Percentiles rank a stretch among this genome's conserved stretches.
These are phyloP conservation scores for Furcifer pardalis DNA, from an alignment of 2,797 vertebrate species.

Conservation along the genomic window DNA sequence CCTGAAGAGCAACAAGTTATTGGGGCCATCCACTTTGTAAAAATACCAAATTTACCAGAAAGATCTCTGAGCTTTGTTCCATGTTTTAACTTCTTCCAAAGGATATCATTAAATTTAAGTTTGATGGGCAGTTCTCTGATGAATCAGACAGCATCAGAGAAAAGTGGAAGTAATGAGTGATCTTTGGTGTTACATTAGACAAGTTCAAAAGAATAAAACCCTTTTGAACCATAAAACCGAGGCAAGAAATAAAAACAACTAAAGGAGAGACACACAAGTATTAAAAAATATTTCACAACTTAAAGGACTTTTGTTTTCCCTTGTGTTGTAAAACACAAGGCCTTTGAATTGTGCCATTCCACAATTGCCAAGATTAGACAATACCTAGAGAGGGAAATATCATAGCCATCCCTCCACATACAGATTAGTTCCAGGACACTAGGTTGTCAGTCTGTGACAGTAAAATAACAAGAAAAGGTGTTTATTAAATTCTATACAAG, in stretches of 20 bases:
- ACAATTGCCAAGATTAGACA: constrained; percentile 5
- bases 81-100: not conserved
- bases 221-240: not conserved
- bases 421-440: not conserved
- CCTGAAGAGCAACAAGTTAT: not conserved
- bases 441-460: not conserved
- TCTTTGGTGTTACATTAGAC: not conserved
- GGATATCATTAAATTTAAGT: not conserved
- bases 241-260: not conserved
- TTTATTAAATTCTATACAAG: not conserved
- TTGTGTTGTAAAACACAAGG: not conserved
- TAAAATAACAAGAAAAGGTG: not conserved
- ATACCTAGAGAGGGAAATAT: not conserved
- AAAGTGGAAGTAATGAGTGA: not conserved
- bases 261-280: not conserved
- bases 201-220: not conserved
- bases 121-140: not conserved
- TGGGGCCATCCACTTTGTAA: not conserved
- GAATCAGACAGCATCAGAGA: not conserved
- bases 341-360: not conserved
- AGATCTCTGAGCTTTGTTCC: not conserved
- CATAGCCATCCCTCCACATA: not conserved
- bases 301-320: not conserved
- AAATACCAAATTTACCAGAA: not conserved
- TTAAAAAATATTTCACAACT: not conserved